Evolutionary conservation across 2,888 invertebrate genomes (phyloP).

Genomic region (Julus scanicus): DNA sequence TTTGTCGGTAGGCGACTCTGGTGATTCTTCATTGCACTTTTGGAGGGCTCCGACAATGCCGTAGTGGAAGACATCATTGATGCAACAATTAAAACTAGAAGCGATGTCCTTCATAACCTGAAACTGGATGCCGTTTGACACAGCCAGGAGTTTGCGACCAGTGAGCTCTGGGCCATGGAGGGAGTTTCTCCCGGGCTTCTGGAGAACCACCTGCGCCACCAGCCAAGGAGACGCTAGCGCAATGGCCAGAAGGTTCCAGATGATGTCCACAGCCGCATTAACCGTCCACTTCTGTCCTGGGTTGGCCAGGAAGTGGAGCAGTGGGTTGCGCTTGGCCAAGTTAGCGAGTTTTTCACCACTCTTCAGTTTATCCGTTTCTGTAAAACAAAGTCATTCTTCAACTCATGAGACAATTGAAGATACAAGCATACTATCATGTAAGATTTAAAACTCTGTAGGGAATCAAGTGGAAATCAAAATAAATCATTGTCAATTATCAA

Average conservation of each 20-base stretch:
- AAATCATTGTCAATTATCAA: too few relatives aligned
- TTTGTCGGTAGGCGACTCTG: not conserved
- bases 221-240: not conserved
- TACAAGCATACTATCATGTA: not conserved
- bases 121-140: not conserved
- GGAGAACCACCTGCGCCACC: not conserved
- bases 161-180: not conserved
- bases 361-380: not conserved
- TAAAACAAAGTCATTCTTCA: not conserved
- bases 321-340: not conserved
- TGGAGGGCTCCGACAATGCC: not conserved
- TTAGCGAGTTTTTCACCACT: not conserved
- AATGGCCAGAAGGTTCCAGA: not conserved
- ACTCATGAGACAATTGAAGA: not conserved
- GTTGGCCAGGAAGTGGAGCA: not conserved
- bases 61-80: constrained; percentile 7
- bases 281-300: not conserved
- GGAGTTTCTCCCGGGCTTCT: not conserved
- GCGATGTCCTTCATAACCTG: constrained; percentile 12
- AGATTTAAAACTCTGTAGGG: not conserved
- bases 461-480: too few relatives aligned
- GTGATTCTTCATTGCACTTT: not conserved
- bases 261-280: not conserved
- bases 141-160: not conserved
- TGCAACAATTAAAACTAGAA: not conserved